Conservation (phyloP, 2,888 invertebrate genomes). For the Ommatoiulus sabulosus region DNA sequence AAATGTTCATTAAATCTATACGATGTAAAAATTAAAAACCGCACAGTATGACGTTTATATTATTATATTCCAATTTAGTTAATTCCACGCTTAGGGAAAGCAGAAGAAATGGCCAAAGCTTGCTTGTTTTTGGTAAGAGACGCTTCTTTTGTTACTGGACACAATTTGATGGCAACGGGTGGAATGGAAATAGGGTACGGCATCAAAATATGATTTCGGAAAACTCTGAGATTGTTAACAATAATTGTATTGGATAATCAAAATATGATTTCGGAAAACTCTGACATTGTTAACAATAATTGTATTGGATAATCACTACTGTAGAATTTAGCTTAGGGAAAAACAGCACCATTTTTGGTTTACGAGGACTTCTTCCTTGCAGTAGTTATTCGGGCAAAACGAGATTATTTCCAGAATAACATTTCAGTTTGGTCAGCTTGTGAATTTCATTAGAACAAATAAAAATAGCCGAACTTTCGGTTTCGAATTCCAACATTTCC, state of each 20-base stretch:
- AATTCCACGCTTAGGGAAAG: slow-evolving; percentile 45
- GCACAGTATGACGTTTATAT: neutral
- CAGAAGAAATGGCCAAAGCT: slow-evolving; percentile 57
- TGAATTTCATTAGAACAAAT: neutral
- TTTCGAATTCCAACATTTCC: neutral
- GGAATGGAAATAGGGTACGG: slow-evolving; percentile 57
- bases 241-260: neutral
- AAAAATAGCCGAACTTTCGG: too few relatives aligned
- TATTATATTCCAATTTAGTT: neutral
- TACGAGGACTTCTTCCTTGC: neutral
- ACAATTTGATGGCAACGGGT: slow-evolving; percentile 50
- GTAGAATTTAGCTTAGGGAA: neutral
- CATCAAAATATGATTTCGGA: slow-evolving; percentile 7
- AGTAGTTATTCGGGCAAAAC: neutral
- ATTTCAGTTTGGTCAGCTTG: neutral
- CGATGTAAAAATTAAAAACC: neutral
- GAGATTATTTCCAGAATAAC: neutral
- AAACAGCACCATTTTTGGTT: neutral
- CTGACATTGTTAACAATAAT: too few relatives aligned
- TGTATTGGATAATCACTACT: too few relatives aligned
- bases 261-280: slow-evolving; percentile 13
- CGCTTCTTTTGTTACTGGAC: slow-evolving; percentile 55
- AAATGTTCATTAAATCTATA: neutral
- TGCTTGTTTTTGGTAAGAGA: slow-evolving; percentile 56
- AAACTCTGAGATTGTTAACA: neutral